Base-by-base conservation (phyloP, 1,140 invertebrate species). In the Bombus superbus region DNA sequence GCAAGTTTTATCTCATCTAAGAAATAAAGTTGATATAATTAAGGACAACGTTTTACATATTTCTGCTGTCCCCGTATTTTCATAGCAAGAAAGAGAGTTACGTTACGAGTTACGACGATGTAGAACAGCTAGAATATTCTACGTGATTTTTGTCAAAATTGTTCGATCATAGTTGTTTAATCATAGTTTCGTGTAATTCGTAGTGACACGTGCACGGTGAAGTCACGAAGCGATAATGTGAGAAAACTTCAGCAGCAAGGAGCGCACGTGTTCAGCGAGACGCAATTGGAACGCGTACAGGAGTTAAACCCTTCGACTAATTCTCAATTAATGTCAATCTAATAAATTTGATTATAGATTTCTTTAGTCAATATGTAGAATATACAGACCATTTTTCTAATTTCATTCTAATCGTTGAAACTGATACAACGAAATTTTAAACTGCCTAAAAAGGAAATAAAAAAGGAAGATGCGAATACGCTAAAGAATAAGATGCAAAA, bases 191-290 rank as follows among this genome's bases (percentile, higher is more conserved):
- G 66, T 81, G 83, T 81, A 64, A 44, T 35, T 84, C 25, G 22
- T 44, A 71, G 53, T 79, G 78, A 66, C 64, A 86, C 69, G 87
- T 89, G 88, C 85, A 89, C 80, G 42, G 85, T 66, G 78, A 86
- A 89, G 40, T 88, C 62, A 76, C 53, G 76, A 89, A 89, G 88
- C 83, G 74, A 86, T 28, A 83, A 62, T 76, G 81, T 72, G 74
- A 86, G 42, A 77, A 42, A 72, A 81, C 32, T 80, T 81, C 44
- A 81, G 59, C 62, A 44, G 44, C 69, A 68, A 75, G 79, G 88
- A 89, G 85, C 66, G 81, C 88, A 89, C 88, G 88, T 86, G 88
- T 79, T 89, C 88, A 86, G 87, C 87, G 74, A 72, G 62, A 86
- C 53, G 72, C 73, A 81, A 83, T 76, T 83, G 64, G 44, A 73